Percentiles rank a stretch among this genome's conserved stretches.
Conservation (phyloP, 2,113 vertebrate genomes). For the Vireo altiloquus region DNA sequence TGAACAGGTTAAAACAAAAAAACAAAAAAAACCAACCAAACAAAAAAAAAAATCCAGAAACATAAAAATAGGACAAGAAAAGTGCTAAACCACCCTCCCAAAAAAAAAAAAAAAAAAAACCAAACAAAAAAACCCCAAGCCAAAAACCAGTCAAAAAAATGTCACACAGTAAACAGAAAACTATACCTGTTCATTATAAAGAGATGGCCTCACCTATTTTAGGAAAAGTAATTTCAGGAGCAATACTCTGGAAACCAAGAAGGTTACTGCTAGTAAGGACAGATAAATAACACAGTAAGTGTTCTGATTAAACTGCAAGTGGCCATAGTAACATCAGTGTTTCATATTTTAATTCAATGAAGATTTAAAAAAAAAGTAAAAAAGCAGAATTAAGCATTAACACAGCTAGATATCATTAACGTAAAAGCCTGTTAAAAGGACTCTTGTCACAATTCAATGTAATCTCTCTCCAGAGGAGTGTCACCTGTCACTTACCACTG, state of each 20-base stretch:
- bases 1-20: neutral
- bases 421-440: neutral
- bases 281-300: neutral
- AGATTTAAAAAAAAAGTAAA: neutral
- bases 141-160: neutral
- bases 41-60: no score
- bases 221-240: neutral
- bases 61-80: neutral
- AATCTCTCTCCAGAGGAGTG: neutral
- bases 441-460: neutral
- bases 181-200: neutral
- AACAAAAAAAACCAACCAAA: neutral
- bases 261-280: neutral
- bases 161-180: neutral
- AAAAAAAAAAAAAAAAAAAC: neutral
- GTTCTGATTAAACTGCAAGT: neutral
- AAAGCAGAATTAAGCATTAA: neutral
- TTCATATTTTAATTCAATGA: neutral
- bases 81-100: accelerated
- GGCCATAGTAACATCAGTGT: neutral
- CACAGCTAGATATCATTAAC: neutral
- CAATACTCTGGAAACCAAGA: neutral
- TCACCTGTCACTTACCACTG: neutral
- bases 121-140: neutral
- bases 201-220: neutral